Base-by-base conservation (phyloP, 2,797 vertebrate species). In the Galaxias olidus region DNA sequence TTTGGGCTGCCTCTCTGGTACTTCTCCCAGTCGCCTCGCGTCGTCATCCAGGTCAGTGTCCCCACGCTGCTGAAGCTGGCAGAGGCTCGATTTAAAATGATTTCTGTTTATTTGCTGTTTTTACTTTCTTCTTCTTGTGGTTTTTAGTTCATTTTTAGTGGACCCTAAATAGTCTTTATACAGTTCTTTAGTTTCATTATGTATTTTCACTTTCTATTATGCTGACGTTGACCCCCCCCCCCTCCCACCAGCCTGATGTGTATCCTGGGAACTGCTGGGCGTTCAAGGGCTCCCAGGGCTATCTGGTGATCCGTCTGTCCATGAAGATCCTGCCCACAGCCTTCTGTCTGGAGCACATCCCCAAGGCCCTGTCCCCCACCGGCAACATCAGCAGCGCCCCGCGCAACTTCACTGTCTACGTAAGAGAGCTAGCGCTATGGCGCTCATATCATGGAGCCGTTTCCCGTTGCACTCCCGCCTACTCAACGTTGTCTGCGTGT, bases 181-280 rank as follows among this genome's bases (percentile, higher is more conserved):
- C n/a, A n/a, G n/a, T 30, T 30, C 30, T 30, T 2, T 30, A 30
- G 30, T 30, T 30, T 2, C 2, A 30, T 30, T 30, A 6, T 30
- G 30, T 30, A 30, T 30, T 30, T 2, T 30, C 3, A 30, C 30
- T 30, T 30, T 30, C 30, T 30, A 30, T 6, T 30, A 30, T 30
- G 30, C 30, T 30, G 30, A 30, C 30, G 30, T 30, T 30, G 6
- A 30, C 2, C 6, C 2, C 6, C 10, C 46, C 62, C 48, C 6
- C 17, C 1, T 4, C 60, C 63, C 41, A 56, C 12, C 72, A 99
- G 96, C 96, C 97, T 10, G 96, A 99, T 50, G 90, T 97, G 60
- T 93, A 97, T 71, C 97, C 97, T 1, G 97, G 97, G 4, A 99
- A 99, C 89, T 99, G 97, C 90, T 99, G 97, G 96, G 96, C 97